phyloP scores from a whole-genome alignment of 2,888 invertebrate species.

The Xylophagus ater region DNA sequence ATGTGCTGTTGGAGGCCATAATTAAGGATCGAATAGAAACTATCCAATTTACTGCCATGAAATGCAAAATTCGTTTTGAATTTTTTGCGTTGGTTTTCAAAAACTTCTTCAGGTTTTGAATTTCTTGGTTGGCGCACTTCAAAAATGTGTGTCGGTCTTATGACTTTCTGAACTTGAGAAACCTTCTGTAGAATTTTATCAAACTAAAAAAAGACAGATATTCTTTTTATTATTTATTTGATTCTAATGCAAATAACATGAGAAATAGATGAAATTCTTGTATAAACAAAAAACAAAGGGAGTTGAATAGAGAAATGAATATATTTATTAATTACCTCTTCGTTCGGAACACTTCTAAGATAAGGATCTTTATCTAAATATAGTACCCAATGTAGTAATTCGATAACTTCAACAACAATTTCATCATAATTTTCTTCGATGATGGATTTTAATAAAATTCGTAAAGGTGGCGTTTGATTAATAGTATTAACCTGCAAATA shows the following conservation, averaged over 20 bases:
- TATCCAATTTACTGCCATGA: constrained; percentile 70
- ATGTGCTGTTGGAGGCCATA: constrained; percentile 65
- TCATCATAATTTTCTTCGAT: constrained; percentile 32
- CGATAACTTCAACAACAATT: constrained; percentile 44
- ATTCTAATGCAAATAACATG: too few relatives aligned
- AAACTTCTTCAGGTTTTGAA: constrained; percentile 42
- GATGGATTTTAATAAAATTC: constrained; percentile 33
- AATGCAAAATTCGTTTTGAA: constrained; percentile 56
- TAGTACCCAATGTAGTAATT: constrained; percentile 56
- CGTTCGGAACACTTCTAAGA: constrained; percentile 45
- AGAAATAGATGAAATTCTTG: too few relatives aligned
- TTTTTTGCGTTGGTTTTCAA: constrained; percentile 42
- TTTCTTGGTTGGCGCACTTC: constrained; percentile 48
- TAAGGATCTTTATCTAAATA: constrained; percentile 49
- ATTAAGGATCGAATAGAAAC: constrained; percentile 69
- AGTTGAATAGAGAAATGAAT: too few relatives aligned
- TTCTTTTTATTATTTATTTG: too few relatives aligned
- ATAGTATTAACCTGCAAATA: constrained; percentile 23
- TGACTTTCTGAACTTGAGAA: constrained; percentile 38
- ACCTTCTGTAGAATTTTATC: constrained; percentile 45
- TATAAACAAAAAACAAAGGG: too few relatives aligned
- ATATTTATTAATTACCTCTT: constrained; percentile 44
- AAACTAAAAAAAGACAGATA: constrained; percentile 41
- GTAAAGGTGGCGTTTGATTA: constrained; percentile 40
- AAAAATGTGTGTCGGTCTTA: constrained; percentile 55